phyloP scores from a whole-genome alignment of 2,888 invertebrate genomes.

The Nemotelus pantherinus region DNA sequence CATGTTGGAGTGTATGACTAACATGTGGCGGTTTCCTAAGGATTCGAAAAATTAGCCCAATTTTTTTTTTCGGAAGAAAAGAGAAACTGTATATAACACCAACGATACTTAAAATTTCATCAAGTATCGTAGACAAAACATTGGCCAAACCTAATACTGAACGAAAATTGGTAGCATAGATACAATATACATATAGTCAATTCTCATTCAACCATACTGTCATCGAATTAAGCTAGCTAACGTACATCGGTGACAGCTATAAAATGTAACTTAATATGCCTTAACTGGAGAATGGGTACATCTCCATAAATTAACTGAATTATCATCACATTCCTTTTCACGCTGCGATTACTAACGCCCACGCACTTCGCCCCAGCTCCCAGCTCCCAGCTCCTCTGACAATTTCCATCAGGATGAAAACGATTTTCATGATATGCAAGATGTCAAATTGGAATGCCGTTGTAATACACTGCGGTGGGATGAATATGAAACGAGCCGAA shows the following conservation, averaged over 20 bases:
- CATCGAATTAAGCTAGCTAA: neutral
- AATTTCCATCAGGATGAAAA: neutral
- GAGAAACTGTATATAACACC: no score
- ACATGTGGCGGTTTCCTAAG: no score
- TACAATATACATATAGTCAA: neutral
- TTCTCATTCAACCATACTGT: no score
- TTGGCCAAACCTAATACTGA: no score
- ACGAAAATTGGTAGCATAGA: no score
- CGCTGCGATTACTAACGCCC: neutral
- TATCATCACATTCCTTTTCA: constrained; percentile 39
- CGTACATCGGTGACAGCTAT: constrained; percentile 44
- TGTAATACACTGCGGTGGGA: constrained; percentile 4
- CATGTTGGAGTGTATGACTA: no score
- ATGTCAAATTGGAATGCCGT: constrained; percentile 19
- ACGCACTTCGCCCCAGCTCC: neutral
- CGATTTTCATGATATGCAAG: neutral
- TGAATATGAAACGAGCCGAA: constrained; percentile 1
- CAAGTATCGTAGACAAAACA: no score
- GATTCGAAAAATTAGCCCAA: no score
- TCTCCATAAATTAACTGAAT: constrained; percentile 50
- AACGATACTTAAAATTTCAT: no score
- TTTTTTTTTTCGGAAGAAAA: no score
- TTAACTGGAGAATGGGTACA: constrained; percentile 41
- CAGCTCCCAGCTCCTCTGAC: neutral
- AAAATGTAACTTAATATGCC: constrained; percentile 48